These are phyloP conservation scores for Linurgus olivaceus DNA, from an alignment of 2,797 vertebrate species.

Conservation along the genomic window DNA sequence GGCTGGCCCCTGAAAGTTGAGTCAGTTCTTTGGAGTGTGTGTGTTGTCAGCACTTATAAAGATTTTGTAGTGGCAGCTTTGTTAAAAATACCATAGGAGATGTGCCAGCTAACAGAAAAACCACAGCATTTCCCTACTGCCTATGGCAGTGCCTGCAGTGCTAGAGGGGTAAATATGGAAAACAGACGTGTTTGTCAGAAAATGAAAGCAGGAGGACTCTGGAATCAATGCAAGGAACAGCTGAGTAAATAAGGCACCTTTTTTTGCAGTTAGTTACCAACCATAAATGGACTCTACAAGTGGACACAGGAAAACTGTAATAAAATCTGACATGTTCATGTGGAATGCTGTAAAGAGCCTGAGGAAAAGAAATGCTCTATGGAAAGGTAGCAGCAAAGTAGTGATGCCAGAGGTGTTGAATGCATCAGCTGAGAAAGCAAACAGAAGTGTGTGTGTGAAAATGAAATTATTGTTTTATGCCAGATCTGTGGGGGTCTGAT, in stretches of 20 bases:
- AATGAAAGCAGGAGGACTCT: not conserved
- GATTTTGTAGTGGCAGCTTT: not conserved
- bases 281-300: not conserved
- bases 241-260: slow-evolving; percentile 15
- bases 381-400: not conserved
- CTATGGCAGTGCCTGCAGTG: not conserved
- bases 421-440: not conserved
- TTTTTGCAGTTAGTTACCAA: not conserved
- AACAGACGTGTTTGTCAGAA: not conserved
- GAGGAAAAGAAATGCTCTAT: not conserved
- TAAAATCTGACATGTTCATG: slow-evolving; percentile 8
- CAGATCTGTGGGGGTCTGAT: not conserved
- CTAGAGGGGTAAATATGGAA: not conserved
- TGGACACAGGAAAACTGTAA: not conserved
- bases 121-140: not conserved
- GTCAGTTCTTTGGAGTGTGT: not conserved
- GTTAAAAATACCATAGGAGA: slow-evolving; percentile 13
- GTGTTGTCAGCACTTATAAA: not conserved
- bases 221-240: not conserved
- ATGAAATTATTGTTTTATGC: not conserved
- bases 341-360: not conserved
- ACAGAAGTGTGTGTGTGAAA: not conserved
- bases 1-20: not conserved
- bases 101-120: not conserved
- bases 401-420: not conserved